Conservation (phyloP, 2,113 vertebrate species). For the Erythrocercus mccallii region DNA sequence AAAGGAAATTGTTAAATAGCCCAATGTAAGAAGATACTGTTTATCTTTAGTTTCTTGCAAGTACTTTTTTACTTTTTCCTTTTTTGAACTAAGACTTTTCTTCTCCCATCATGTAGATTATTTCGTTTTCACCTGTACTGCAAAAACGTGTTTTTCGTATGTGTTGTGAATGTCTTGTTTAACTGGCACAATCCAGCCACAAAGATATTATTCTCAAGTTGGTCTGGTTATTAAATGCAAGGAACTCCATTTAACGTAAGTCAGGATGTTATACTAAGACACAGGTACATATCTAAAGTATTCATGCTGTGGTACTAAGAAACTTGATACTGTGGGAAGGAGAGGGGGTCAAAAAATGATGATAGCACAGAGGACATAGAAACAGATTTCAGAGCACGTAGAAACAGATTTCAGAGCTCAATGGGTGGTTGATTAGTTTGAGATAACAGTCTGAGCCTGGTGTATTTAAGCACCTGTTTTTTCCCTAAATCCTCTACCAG, state of each 20-base stretch:
- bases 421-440: not conserved
- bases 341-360: rapidly evolving
- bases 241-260: not conserved
- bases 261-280: not conserved
- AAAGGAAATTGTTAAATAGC: not conserved
- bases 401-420: not conserved
- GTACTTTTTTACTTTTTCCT: not conserved
- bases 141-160: not conserved
- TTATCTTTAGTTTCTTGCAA: not conserved
- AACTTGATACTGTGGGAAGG: not conserved
- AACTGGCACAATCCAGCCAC: not conserved
- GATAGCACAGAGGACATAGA: not conserved
- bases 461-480: not conserved
- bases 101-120: not conserved
- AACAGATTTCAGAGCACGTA: not conserved
- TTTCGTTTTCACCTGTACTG: not conserved
- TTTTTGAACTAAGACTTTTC: not conserved
- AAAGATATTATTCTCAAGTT: not conserved
- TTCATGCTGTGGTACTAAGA: not conserved
- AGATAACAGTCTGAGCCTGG: not conserved
- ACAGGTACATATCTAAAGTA: not conserved
- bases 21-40: not conserved
- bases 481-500: not conserved
- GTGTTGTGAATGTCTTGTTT: not conserved
- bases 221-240: not conserved